Percentiles rank a stretch among this genome's conserved stretches.
These are phyloP conservation scores for Peromyscus attwateri DNA, from an alignment of 2,797 vertebrate species.

Conservation along the genomic window DNA sequence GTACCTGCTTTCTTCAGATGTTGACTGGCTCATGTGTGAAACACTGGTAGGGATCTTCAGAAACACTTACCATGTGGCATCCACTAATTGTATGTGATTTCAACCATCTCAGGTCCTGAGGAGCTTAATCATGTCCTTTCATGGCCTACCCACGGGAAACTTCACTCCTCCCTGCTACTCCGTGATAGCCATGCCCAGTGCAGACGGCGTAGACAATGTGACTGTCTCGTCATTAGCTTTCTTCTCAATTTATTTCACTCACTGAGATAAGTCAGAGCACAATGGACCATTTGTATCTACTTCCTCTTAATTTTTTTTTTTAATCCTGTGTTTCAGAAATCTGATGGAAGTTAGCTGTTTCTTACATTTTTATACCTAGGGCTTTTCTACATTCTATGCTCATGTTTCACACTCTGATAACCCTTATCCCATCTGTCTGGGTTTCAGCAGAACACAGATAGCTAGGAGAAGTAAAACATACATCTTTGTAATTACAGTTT, in stretches of 20 bases:
- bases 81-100: not conserved
- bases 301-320: not conserved
- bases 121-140: not conserved
- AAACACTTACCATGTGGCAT: not conserved
- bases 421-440: not conserved
- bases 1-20: not conserved
- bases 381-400: not conserved
- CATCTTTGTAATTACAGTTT: not conserved
- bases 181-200: not conserved
- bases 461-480: not conserved
- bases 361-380: not conserved
- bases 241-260: not conserved
- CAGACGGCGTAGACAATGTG: too few relatives aligned
- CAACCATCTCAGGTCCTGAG: not conserved
- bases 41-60: not conserved
- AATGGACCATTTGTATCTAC: not conserved
- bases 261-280: not conserved
- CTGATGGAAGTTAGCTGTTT: not conserved
- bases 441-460: not conserved
- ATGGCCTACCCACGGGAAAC: not conserved
- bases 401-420: not conserved
- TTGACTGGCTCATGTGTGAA: not conserved
- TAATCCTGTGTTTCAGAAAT: not conserved
- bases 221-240: not conserved
- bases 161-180: not conserved